Percentiles rank a stretch among this genome's conserved stretches.
phyloP scores from a whole-genome alignment of 2,888 invertebrate genomes.

The Tetramorium bicarinatum region DNA sequence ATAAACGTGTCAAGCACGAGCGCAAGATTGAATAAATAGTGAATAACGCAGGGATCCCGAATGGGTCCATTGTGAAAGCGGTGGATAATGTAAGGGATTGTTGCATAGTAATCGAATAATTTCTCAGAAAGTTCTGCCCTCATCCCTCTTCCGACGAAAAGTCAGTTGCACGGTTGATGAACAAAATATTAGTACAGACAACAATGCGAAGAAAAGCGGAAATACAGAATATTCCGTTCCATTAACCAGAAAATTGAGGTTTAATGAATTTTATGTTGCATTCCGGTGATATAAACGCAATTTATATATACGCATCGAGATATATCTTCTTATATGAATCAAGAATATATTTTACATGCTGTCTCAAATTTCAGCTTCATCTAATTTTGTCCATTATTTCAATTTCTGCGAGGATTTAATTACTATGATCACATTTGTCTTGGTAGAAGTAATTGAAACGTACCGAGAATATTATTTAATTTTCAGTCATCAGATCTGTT shows the following conservation, averaged over 20 bases:
- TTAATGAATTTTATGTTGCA: background rate
- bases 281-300: background rate
- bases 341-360: no score
- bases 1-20: constrained; percentile 32
- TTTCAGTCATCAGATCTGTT: background rate
- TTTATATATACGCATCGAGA: background rate
- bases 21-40: constrained; percentile 41
- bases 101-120: background rate
- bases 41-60: constrained; percentile 2
- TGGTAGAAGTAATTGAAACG: background rate
- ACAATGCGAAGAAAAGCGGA: constrained; percentile 8
- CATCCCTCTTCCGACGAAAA: background rate
- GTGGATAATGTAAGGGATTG: background rate
- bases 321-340: no score
- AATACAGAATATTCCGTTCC: background rate
- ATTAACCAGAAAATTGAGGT: background rate
- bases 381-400: no score
- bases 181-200: constrained; percentile 11
- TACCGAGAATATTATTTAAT: background rate
- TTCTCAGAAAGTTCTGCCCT: constrained; percentile 1
- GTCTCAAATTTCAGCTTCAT: no score
- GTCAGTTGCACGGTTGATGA: constrained; percentile 2
- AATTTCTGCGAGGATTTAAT: background rate
- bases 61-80: constrained; percentile 14
- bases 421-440: no score